Evolutionary conservation across 2,113 vertebrate genomes (phyloP).

Genomic region (Platichthys stellatus): DNA sequence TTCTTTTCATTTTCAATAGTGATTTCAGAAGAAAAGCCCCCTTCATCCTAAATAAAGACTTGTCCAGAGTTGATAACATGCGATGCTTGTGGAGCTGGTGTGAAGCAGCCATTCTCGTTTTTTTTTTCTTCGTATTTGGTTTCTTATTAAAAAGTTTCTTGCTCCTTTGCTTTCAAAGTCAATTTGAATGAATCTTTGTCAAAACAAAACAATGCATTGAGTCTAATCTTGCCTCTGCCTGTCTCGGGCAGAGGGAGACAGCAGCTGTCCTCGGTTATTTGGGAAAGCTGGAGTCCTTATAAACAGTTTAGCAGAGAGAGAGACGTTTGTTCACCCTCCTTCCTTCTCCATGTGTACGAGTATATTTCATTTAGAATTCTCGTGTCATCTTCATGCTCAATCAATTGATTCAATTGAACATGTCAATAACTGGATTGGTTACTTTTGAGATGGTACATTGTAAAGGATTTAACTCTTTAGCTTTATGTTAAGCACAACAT

Average conservation of each 20-base stretch:
- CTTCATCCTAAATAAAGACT: constrained; percentile 43
- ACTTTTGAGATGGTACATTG: not conserved
- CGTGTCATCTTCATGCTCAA: not conserved
- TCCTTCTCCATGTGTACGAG: not conserved
- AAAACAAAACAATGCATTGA: constrained; percentile 38
- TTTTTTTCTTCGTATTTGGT: constrained; percentile 12
- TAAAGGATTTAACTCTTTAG: not conserved
- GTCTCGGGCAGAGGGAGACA: not conserved
- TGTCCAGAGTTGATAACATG: not conserved
- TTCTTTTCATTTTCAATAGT: constrained; percentile 10
- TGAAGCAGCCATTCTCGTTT: not conserved
- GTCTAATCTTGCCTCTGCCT: not conserved
- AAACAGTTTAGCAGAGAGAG: constrained; percentile 29
- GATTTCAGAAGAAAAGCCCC: constrained; percentile 19
- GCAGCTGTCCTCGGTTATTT: constrained; percentile 42
- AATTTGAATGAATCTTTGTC: constrained; percentile 34
- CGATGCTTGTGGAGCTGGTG: constrained; percentile 24
- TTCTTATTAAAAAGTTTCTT: constrained; percentile 16
- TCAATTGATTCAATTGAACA: not conserved
- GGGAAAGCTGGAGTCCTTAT: constrained; percentile 25
- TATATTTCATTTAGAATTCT: constrained; percentile 2
- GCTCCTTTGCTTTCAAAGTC: constrained; percentile 22
- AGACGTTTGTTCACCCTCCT: constrained; percentile 11
- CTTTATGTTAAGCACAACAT: not conserved
- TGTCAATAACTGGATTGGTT: not conserved